Evolutionary conservation across 2,888 invertebrate species (phyloP).

Genomic region (Dicyrtomina minuta): DNA sequence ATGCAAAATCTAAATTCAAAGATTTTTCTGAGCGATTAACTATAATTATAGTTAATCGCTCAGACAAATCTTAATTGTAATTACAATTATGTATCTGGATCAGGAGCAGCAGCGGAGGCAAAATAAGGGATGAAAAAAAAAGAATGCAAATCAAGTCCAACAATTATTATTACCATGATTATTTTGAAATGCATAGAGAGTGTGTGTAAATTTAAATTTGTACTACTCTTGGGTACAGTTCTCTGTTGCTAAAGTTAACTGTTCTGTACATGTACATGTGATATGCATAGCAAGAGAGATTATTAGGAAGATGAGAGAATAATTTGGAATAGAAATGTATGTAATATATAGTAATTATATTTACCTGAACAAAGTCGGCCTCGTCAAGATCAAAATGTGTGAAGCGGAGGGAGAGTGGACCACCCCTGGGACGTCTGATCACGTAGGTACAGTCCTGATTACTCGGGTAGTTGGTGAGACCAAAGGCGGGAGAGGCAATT

Average conservation of each 20-base stretch:
- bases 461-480: slow-evolving; percentile 80
- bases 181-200: no score
- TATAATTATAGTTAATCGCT: no score
- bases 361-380: slow-evolving; percentile 82
- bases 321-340: background rate
- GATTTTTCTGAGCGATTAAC: no score
- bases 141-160: no score
- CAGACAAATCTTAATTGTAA: no score
- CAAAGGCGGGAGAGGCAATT: slow-evolving; percentile 84
- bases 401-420: slow-evolving; percentile 84
- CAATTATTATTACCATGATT: no score
- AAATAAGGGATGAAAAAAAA: no score
- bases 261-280: background rate
- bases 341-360: slow-evolving; percentile 3
- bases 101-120: no score
- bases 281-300: background rate
- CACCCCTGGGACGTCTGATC: slow-evolving; percentile 78
- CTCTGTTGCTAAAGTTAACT: background rate
- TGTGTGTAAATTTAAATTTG: no score
- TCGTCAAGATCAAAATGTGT: slow-evolving; percentile 82
- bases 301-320: background rate
- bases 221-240: background rate
- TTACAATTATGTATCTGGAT: no score
- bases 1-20: no score
- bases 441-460: slow-evolving; percentile 89